Evolutionary conservation across 1,140 invertebrate genomes (phyloP), one percentile per base, ranked within the genome.

Genomic region (Stenopsyche tienmushanensis): DNA sequence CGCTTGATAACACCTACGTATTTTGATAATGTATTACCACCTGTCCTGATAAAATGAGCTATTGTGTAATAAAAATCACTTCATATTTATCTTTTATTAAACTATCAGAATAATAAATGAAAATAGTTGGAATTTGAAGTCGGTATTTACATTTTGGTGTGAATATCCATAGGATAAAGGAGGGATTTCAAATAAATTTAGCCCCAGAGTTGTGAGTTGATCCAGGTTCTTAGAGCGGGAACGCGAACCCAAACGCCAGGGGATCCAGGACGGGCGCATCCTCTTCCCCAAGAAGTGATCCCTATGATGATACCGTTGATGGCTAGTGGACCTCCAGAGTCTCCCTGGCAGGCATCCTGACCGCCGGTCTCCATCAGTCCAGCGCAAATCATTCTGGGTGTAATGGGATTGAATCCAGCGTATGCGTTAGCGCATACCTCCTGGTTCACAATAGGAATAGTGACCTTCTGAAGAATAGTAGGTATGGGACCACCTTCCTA

Each of bases 241-340:
- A 93, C 84, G 66, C 86, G 83, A 0, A 90, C 91, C 72, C 93
- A 93, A 0, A 93, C 89, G 9, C 91, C 90, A 1, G 90, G 90
- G 73, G 85, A 89, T 1, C 82, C 79, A 0, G 83, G 73, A 39
- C 86, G 77, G 0, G 84, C 90, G 73, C 90, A 93, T 1, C 84
- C 85, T 67, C 83, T 79, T 1, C 91, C 90, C 83, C 85, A 90
- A 1, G 88, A 90, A 0, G 89, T 85, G 13, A 91, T 78, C 23
- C 89, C 90, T 41, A 83, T 76, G 1, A 85, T 71, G 34, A 75
- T 69, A 1, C 77, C 77, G n/a, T 77, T 65, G 1, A 75, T 65
- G 0, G 85, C 83, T 1, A 85, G 72, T 3, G 86, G 86, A 3
- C 87, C 86, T 23, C 87, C 87, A 3, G 86, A 87, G 71, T 89